phyloP scores from a whole-genome alignment of 2,797 vertebrate species.

The Nyctalus aviator region DNA sequence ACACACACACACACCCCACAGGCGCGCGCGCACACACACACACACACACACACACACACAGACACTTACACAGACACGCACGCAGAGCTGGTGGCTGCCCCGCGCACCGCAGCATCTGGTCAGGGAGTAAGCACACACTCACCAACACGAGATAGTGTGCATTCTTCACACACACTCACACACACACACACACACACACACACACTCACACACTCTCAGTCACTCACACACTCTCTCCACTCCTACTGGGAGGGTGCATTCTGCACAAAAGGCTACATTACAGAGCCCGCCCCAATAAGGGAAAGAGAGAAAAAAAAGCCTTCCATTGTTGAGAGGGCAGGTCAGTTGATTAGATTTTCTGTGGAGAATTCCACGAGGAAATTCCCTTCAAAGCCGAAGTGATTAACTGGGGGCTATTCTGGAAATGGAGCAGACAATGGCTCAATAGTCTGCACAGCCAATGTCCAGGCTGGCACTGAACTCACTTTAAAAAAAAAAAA shows the following conservation, averaged over 20 bases:
- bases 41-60: slow-evolving; percentile 59
- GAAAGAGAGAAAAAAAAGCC: slow-evolving; percentile 81
- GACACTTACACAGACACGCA: slow-evolving; percentile 71
- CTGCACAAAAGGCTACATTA: slow-evolving; percentile 84
- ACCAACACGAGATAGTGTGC: slow-evolving; percentile 77
- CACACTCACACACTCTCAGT: slow-evolving; percentile 32
- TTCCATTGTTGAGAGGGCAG: slow-evolving; percentile 83
- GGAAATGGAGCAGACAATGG: slow-evolving; percentile 84
- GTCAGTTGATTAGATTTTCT: slow-evolving; percentile 86
- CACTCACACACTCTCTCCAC: slow-evolving; percentile 77
- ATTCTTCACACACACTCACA: slow-evolving; percentile 68
- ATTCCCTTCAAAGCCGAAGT: slow-evolving; percentile 85
- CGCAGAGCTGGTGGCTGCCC: slow-evolving; percentile 79
- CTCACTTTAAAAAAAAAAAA: slow-evolving; percentile 64
- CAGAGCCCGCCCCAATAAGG: slow-evolving; percentile 83
- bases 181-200: slow-evolving; percentile 45
- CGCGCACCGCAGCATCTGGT: slow-evolving; percentile 82
- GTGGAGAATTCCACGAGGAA: slow-evolving; percentile 85
- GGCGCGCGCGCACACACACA: slow-evolving; percentile 58
- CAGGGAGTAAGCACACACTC: slow-evolving; percentile 75
- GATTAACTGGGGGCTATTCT: slow-evolving; percentile 87
- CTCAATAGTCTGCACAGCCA: slow-evolving; percentile 83
- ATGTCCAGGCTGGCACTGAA: slow-evolving; percentile 86
- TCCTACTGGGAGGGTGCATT: slow-evolving; percentile 82
- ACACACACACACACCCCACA: slow-evolving; percentile 61